A percentile compares a stretch with the other conserved stretches of the same genome.
phyloP scores from a whole-genome alignment of 1,140 invertebrate species.

The Vanessa tameamea region DNA sequence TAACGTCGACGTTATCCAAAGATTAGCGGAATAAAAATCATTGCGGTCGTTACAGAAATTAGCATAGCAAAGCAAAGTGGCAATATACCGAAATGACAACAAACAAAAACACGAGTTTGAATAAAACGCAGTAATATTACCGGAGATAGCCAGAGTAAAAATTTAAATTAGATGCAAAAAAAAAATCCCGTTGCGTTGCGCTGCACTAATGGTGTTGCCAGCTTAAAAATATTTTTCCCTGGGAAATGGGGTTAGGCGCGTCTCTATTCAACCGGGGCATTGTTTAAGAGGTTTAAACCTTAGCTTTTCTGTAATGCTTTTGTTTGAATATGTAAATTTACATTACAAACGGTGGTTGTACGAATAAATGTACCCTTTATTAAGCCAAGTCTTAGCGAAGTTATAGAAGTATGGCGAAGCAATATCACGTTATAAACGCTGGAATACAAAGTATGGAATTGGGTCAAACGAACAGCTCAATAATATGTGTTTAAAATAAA shows the following conservation, averaged over 20 bases:
- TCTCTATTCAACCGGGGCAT: constrained; percentile 43
- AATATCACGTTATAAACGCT: background rate
- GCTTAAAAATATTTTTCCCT: constrained; percentile 51
- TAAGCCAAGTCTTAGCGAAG: constrained; percentile 38
- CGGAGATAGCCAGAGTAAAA: constrained; percentile 46
- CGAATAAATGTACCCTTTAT: constrained; percentile 46
- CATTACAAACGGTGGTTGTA: constrained; percentile 42
- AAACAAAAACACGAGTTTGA: constrained; percentile 29
- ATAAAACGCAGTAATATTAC: constrained; percentile 45
- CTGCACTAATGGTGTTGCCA: constrained; percentile 50
- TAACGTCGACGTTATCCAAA: background rate
- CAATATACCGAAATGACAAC: constrained; percentile 37
- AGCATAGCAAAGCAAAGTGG: constrained; percentile 30
- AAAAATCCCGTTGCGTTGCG: constrained; percentile 37
- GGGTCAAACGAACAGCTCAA: background rate
- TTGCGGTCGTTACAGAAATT: constrained; percentile 20
- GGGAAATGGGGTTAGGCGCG: constrained; percentile 48
- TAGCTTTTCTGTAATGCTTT: constrained; percentile 46
- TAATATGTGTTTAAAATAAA: too few relatives aligned
- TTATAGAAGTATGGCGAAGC: constrained; percentile 9
- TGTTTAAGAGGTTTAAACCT: constrained; percentile 50
- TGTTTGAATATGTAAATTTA: constrained; percentile 54
- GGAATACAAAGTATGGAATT: background rate
- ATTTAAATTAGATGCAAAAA: constrained; percentile 55
- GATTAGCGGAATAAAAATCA: constrained; percentile 5